These are phyloP conservation scores for Catocala nupta DNA, from an alignment of 2,888 invertebrate species.

Conservation along the genomic window DNA sequence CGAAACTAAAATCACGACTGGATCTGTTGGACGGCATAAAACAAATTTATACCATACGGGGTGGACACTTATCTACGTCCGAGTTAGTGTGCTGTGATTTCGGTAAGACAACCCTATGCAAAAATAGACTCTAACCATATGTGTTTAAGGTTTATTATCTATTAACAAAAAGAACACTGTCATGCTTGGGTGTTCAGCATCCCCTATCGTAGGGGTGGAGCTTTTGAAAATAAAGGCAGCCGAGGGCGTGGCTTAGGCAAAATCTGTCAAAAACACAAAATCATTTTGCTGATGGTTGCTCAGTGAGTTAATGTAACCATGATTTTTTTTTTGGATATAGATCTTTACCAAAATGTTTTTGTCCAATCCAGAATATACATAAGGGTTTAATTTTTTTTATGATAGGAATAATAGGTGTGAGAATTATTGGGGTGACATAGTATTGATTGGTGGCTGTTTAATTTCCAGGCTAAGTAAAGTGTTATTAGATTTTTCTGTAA, in stretches of 20 bases:
- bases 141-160: constrained; percentile 55
- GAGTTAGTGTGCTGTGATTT: constrained; percentile 45
- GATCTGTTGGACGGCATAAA: constrained; percentile 46
- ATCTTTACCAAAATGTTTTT: too few species aligned
- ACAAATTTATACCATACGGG: constrained; percentile 76
- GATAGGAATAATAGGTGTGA: too few species aligned
- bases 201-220: constrained; percentile 68
- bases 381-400: too few species aligned
- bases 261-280: background rate
- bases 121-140: constrained; percentile 34
- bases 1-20: constrained; percentile 59
- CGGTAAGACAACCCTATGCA: background rate
- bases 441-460: too few species aligned
- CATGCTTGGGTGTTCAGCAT: constrained; percentile 49
- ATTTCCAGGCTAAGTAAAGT: too few species aligned
- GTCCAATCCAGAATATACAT: too few species aligned
- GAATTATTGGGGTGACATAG: too few species aligned
- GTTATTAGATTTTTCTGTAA: too few species aligned
- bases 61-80: constrained; percentile 57
- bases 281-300: background rate
- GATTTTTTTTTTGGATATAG: background rate
- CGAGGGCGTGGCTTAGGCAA: constrained; percentile 63
- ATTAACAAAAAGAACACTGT: constrained; percentile 17
- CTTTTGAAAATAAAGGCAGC: constrained; percentile 57
- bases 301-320: background rate